Base-by-base conservation (phyloP, 2,888 invertebrate genomes). In the Machimus atricapillus region DNA sequence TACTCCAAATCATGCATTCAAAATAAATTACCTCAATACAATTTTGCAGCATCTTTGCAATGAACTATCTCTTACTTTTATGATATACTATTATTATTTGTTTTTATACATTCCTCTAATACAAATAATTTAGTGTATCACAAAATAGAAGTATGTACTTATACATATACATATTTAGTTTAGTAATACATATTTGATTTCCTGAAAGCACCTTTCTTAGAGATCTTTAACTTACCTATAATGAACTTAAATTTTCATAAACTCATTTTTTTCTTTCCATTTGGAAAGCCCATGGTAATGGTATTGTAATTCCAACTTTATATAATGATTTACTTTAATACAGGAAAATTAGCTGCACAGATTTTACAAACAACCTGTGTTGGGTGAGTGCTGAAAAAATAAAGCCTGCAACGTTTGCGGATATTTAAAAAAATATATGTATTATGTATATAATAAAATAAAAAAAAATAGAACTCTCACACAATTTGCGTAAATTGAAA, bases 401-500 rank as follows among this genome's bases (percentile, higher is more conserved):
- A 79, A 79, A 23, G 14, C 12, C 23, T 27, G 8, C 79, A 5
- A 23, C 14, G 56, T 27, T 79, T 23, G 52, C 16, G 79, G 31
- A 27, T 46, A 31, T 79, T 79, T 46, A 52, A 34, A 46, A 76
- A 12, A 66, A 66, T 27, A 31, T 2, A 31, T n/a, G n/a, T n/a
- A 31, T 3, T 31, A 31, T 31, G 3, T 31, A 31, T 31, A 31
- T 3, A 7, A 66, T 3, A 27, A 8, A 12, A 1, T 2, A 19
- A 58, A 7, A 58, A 19, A n/a, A 19, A n/a, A 27, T 14, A 79
- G 31, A 79, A 46, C 79, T 31, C 56, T 12, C 8, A 52, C 8
- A 52, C 27, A n/a, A 79, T 46, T 79, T 79, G 14, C 46, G 52
- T 52, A 82, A 82, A 82, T 58, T 82, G 58, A 82, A 82, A 58